phyloP scores from a whole-genome alignment of 2,113 vertebrate species.

The Propithecus coquereli region DNA sequence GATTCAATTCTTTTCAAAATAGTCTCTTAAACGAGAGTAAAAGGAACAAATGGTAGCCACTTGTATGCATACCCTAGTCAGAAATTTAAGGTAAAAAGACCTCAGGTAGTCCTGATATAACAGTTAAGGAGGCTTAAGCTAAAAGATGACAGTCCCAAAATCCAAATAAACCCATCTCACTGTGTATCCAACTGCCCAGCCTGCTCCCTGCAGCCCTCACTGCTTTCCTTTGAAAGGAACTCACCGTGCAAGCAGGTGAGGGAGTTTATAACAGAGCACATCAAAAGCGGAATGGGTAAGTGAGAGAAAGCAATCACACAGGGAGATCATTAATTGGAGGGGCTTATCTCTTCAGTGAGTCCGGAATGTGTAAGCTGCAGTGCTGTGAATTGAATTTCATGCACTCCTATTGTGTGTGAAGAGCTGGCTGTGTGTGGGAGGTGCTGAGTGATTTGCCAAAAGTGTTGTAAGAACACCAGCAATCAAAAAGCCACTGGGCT shows the following conservation, averaged over 20 bases:
- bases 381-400: slow-evolving; percentile 68
- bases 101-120: not conserved
- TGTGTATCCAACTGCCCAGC: not conserved
- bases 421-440: slow-evolving; percentile 62
- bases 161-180: not conserved
- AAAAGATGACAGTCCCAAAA: not conserved
- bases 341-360: slow-evolving; percentile 57
- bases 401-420: slow-evolving; percentile 43
- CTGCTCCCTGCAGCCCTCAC: not conserved
- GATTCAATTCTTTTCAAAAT: slow-evolving; percentile 10
- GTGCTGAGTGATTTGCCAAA: slow-evolving; percentile 66
- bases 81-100: not conserved
- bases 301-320: slow-evolving; percentile 42
- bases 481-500: slow-evolving; percentile 62
- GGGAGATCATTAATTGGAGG: slow-evolving; percentile 66
- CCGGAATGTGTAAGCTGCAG: slow-evolving; percentile 55
- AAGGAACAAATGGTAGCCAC: not conserved
- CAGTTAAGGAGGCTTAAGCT: not conserved
- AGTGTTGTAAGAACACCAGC: slow-evolving; percentile 52
- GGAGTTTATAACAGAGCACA: slow-evolving; percentile 64
- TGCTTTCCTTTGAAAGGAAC: slow-evolving; percentile 35
- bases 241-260: slow-evolving; percentile 56
- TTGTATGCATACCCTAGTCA: not conserved
- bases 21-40: not conserved
- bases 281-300: slow-evolving; percentile 64